Base-by-base conservation (phyloP, 2,888 invertebrate genomes). In the Eremobia ochroleuca region DNA sequence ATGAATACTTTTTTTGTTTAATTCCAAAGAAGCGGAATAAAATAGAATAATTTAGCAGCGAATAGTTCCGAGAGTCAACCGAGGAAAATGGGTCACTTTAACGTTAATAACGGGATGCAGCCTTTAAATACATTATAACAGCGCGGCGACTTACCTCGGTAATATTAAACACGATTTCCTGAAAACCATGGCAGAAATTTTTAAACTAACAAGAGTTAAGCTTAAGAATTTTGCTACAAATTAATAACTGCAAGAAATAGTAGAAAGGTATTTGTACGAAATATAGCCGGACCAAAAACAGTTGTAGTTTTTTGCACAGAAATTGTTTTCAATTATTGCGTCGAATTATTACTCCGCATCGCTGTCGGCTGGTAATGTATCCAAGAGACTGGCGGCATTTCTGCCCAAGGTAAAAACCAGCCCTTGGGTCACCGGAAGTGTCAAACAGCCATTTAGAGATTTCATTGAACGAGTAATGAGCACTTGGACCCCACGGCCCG, bases 51-150 rank as follows among this genome's bases (percentile, higher is more conserved):
- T 79, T 64, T 46, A 65, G 52, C 13, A 25, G 37, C 34, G 21
- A 40, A 64, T 55, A 79, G 34, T 76, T 67, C 25, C 52, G 21
- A 74, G 76, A 79, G 71, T 85, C 74, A 73, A 79, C 72, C 28
- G 52, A 62, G 67, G 68, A 73, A 85, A 85, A 80, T 85, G 25
- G 77, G 75, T 85, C 77, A 80, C 79, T 80, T 73, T 58, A 37
- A 66, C 62, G 75, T 73, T 85, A 77, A 79, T 73, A 73, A 58
- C 61, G 37, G 52, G 43, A 70, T 77, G 73, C 69, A 64, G 59
- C 40, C 73, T 79, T 73, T 75, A 82, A 84, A 76, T 67, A 76
- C 62, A 58, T 68, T 81, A 76, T 43, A 65, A 68, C 61, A 61
- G 66, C 34, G 43, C 43, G 43, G 18, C 13, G 40, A 59, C 69